Percentiles rank a stretch among this genome's conserved stretches.
These are phyloP conservation scores for Lamprotornis superbus DNA, from an alignment of 2,113 vertebrate genomes.

Conservation along the genomic window DNA sequence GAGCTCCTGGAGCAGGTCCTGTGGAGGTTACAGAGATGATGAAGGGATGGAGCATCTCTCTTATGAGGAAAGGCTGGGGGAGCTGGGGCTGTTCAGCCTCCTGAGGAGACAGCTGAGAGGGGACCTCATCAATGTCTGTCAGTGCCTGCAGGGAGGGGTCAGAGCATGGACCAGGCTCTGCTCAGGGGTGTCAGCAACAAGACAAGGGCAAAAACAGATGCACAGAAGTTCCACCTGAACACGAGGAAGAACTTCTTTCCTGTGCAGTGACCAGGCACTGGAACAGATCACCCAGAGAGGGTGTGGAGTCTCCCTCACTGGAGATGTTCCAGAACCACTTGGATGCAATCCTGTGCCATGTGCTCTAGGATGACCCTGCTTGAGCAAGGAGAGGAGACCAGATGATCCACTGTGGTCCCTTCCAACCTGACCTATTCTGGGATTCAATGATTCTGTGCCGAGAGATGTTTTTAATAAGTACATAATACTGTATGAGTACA, in stretches of 20 bases:
- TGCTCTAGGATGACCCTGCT: neutral
- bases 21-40: accelerated
- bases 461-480: neutral
- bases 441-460: neutral
- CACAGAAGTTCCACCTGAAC: too few relatives aligned
- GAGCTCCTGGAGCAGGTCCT: neutral
- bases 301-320: neutral
- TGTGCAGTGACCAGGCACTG: accelerated
- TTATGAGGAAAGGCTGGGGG: neutral
- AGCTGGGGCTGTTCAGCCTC: neutral
- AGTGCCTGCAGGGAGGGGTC: neutral
- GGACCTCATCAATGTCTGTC: neutral
- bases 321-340: neutral
- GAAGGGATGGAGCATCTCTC: neutral
- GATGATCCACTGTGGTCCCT: neutral
- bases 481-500: too few relatives aligned
- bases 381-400: neutral
- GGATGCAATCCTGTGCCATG: neutral
- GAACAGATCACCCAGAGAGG: neutral
- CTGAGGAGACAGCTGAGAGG: accelerated
- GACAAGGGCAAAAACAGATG: neutral
- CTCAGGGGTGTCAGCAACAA: neutral
- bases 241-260: neutral
- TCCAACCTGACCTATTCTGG: neutral
- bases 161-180: neutral